Percentiles rank a stretch among this genome's conserved stretches.
These are phyloP conservation scores for Neoniphon sammara DNA, from an alignment of 2,797 vertebrate genomes.

Conservation along the genomic window DNA sequence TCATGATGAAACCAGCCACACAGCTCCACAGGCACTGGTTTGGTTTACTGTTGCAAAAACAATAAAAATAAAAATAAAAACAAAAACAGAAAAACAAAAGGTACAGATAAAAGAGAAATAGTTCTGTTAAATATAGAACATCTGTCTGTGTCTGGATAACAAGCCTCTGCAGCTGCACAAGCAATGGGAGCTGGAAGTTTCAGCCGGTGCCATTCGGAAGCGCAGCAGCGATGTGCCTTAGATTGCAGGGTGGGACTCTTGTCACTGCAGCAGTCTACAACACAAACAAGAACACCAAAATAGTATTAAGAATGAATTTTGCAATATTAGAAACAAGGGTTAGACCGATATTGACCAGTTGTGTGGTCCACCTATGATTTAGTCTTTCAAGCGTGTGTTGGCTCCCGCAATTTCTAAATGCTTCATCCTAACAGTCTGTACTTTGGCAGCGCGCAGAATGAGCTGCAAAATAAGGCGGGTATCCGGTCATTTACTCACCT, in stretches of 20 bases:
- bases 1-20: not conserved
- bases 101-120: too few species aligned
- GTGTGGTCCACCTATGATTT: too few species aligned
- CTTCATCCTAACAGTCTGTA: too few species aligned
- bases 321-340: too few species aligned
- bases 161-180: not conserved
- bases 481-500: too few species aligned
- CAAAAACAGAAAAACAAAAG: not conserved
- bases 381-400: too few species aligned
- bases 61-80: not conserved
- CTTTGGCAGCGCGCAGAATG: too few species aligned
- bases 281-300: slow-evolving; percentile 16
- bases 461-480: too few species aligned
- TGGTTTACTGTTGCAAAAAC: not conserved
- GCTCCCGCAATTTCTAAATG: too few species aligned
- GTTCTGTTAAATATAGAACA: too few species aligned
- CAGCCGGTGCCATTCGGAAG: not conserved
- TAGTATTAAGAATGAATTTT: not conserved
- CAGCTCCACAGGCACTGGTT: slow-evolving; percentile 7
- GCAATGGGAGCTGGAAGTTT: slow-evolving; percentile 20
- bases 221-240: not conserved
- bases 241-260: not conserved
- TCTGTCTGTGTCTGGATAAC: not conserved
- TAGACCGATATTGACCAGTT: too few species aligned
- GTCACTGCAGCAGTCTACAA: slow-evolving; percentile 39